Conservation (phyloP, 2,888 invertebrate species). For the Drosophila bunnanda region DNA sequence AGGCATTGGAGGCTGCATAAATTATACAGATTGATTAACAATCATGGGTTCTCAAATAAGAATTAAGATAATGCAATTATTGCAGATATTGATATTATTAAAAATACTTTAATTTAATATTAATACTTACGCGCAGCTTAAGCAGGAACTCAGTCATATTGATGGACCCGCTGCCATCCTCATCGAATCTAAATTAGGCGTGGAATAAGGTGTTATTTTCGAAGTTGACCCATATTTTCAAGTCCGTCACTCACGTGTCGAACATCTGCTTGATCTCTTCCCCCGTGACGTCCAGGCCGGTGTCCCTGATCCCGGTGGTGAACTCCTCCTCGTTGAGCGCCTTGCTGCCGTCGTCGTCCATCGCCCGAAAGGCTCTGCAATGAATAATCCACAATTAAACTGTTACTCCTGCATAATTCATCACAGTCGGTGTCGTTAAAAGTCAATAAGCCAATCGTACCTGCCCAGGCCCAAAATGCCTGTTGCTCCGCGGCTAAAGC, state of each 20-base stretch:
- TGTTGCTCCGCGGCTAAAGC: conserved; percentile 93
- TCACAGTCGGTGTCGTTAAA: conserved; percentile 26
- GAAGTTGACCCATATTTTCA: not conserved
- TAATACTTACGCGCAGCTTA: conserved; percentile 89
- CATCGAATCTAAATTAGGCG: conserved; percentile 88
- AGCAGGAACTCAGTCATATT: conserved; percentile 95
- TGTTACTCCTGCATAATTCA: conserved; percentile 40
- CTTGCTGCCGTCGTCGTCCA: conserved; percentile 97
- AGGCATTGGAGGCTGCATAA: conserved; percentile 91
- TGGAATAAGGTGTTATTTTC: conserved; percentile 1
- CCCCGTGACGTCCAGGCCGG: conserved; percentile 89
- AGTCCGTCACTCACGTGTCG: conserved; percentile 64
- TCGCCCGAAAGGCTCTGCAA: conserved; percentile 92
- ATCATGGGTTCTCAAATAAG: not conserved
- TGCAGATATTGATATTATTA: not conserved
- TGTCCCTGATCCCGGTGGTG: conserved; percentile 90
- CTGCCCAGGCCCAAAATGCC: conserved; percentile 95
- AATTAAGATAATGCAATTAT: not conserved
- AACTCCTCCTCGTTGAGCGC: conserved; percentile 94
- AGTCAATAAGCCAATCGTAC: conserved; percentile 83
- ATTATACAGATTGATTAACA: not conserved
- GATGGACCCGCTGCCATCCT: conserved; percentile 92
- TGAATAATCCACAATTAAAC: conserved; percentile 55
- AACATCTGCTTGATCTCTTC: conserved; percentile 85
- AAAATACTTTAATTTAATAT: not conserved